Conservation (phyloP, 2,888 invertebrate species). For the Clitarchus hookeri region DNA sequence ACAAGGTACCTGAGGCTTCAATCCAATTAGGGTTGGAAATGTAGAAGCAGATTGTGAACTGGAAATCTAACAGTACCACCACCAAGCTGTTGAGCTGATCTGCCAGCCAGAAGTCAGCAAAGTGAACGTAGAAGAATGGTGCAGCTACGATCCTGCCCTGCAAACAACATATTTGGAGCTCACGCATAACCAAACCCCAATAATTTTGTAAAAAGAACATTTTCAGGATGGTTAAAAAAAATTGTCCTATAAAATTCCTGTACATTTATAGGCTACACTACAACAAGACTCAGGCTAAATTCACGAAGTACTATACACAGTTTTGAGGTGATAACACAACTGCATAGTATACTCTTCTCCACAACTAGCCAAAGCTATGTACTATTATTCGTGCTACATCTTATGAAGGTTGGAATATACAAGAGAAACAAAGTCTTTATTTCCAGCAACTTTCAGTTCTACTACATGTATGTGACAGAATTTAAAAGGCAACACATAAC, state of each 20-base stretch:
- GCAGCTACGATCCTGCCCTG: constrained; percentile 68
- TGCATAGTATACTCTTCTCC: no score
- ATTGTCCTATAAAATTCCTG: background rate
- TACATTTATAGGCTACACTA: no score
- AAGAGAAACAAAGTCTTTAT: no score
- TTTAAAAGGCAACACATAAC: no score
- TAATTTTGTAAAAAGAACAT: background rate
- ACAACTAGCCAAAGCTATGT: no score
- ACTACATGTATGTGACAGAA: no score
- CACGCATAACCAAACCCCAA: constrained; percentile 17
- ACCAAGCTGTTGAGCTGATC: constrained; percentile 82
- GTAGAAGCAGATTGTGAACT: constrained; percentile 80
- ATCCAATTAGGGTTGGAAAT: constrained; percentile 63
- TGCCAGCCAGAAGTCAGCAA: constrained; percentile 86
- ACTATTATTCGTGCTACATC: no score
- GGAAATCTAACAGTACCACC: constrained; percentile 76
- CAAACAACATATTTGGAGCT: constrained; percentile 43
- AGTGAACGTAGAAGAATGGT: constrained; percentile 77
- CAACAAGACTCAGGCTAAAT: no score
- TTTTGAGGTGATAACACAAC: no score
- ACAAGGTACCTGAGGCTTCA: constrained; percentile 55
- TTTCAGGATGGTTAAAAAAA: background rate
- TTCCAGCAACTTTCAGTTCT: no score
- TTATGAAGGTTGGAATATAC: no score
- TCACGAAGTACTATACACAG: no score